Evolutionary conservation across 2,113 vertebrate genomes (phyloP).

Genomic region (Typhlomys cinereus): DNA sequence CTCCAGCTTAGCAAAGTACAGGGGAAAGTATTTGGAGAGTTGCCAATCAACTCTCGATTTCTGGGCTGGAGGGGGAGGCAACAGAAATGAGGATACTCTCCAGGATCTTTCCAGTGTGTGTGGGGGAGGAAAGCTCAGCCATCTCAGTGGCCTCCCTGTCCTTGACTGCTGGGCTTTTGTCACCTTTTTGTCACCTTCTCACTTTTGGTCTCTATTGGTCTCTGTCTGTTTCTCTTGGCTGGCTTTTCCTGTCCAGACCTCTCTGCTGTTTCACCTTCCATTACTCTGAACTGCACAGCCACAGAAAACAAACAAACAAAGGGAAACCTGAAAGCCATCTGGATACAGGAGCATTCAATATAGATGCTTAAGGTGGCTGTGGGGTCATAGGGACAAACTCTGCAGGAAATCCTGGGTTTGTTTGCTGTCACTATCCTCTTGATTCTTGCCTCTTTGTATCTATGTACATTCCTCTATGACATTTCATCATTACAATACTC

Average conservation of each 20-base stretch:
- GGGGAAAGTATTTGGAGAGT: background rate
- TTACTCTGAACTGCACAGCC: background rate
- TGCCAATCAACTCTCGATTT: background rate
- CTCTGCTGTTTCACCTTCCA: background rate
- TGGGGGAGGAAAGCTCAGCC: background rate
- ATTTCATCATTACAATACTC: background rate
- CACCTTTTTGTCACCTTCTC: background rate
- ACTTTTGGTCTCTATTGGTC: rapidly evolving
- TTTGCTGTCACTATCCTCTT: background rate
- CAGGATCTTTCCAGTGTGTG: background rate
- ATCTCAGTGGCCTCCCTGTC: background rate
- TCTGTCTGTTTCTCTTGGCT: background rate
- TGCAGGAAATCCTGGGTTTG: background rate
- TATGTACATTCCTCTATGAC: background rate
- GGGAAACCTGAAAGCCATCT: background rate
- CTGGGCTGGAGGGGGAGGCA: background rate
- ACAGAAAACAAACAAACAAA: constrained; percentile 1
- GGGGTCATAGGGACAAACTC: background rate
- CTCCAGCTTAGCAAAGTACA: background rate
- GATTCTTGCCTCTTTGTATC: background rate
- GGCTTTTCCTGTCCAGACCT: background rate
- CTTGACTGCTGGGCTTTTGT: background rate
- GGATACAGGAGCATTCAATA: background rate
- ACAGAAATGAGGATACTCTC: background rate
- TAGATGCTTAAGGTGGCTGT: background rate